A percentile compares a stretch with the other conserved stretches of the same genome.
These are phyloP conservation scores for Numenius phaeopus DNA, from an alignment of 2,797 vertebrate species.

Conservation along the genomic window DNA sequence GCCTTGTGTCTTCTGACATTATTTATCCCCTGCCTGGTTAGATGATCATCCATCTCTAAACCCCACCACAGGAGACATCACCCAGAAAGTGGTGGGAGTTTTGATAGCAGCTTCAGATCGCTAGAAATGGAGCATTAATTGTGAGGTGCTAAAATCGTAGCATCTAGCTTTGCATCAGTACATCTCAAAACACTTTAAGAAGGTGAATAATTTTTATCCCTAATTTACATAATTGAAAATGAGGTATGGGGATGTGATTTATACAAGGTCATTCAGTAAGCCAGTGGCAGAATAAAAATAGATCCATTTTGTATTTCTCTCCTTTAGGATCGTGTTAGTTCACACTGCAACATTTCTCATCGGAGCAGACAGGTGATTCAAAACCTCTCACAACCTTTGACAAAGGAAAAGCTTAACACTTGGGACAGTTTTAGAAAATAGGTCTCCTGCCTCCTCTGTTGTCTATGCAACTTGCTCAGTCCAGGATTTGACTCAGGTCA, in stretches of 20 bases:
- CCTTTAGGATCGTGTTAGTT: not conserved
- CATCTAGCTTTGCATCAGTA: not conserved
- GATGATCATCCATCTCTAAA: not conserved
- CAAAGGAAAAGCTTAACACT: not conserved
- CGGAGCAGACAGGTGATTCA: not conserved
- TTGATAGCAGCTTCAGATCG: accelerated
- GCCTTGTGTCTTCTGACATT: not conserved
- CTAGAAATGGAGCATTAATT: not conserved
- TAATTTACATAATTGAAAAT: constrained; percentile 63
- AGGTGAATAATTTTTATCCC: constrained; percentile 58
- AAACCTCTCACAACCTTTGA: not conserved
- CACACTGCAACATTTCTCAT: not conserved
- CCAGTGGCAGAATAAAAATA: constrained; percentile 38
- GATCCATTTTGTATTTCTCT: not conserved
- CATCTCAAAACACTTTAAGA: constrained; percentile 18
- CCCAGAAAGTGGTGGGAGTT: not conserved
- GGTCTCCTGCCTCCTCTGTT: not conserved
- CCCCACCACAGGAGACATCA: not conserved
- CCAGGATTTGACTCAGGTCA: not conserved
- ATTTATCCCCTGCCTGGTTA: not conserved
- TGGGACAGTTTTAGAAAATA: not conserved
- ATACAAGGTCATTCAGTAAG: constrained; percentile 42
- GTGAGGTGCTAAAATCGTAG: not conserved
- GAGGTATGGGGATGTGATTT: constrained; percentile 5
- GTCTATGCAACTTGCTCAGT: not conserved